A percentile compares a stretch with the other conserved stretches of the same genome.
Evolutionary conservation across 2,797 vertebrate species (phyloP).

Genomic region (Meriones psammophilus): DNA sequence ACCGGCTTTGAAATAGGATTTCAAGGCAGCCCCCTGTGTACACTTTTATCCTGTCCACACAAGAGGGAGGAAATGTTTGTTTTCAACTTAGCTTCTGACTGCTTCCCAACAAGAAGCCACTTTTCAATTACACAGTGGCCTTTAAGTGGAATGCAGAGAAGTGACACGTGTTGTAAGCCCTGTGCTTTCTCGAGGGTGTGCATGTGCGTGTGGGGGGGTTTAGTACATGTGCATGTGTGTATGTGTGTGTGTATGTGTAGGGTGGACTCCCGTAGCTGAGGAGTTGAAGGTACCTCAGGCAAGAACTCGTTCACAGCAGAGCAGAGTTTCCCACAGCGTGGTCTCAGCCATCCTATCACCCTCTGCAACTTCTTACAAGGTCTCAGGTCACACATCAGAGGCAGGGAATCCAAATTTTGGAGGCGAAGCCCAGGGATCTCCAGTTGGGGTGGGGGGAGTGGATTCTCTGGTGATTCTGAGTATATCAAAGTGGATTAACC

Average conservation of each 20-base stretch:
- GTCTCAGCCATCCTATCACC: background rate
- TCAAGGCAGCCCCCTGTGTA: background rate
- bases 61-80: conserved; percentile 65
- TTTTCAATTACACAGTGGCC: conserved; percentile 34
- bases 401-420: background rate
- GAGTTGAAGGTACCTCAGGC: too few relatives aligned
- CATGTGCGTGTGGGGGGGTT: background rate
- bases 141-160: background rate
- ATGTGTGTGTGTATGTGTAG: background rate
- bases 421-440: background rate
- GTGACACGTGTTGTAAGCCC: background rate
- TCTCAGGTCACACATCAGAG: background rate
- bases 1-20: conserved; percentile 21
- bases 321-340: background rate
- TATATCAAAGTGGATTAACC: background rate
- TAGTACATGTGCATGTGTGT: background rate
- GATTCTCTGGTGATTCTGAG: background rate
- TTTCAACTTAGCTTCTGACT: conserved; percentile 22
- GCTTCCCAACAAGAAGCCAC: conserved; percentile 29
- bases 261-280: background rate
- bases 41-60: conserved; percentile 22
- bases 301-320: background rate
- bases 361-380: background rate
- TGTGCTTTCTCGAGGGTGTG: background rate
- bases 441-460: background rate